Conservation (phyloP, 2,113 vertebrate species). For the Lepidothrix coronata region DNA sequence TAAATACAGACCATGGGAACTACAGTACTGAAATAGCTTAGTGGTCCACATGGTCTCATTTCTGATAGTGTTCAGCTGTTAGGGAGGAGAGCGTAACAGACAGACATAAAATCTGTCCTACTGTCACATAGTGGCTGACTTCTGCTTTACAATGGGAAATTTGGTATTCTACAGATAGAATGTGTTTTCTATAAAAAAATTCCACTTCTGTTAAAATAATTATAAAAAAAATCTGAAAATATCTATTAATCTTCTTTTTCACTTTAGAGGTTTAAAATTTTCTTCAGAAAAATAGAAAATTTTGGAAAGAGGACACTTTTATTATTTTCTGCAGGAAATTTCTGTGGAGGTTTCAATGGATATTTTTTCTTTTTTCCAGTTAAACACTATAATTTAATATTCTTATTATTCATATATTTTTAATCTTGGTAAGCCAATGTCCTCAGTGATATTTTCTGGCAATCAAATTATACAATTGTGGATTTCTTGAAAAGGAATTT, state of each 20-base stretch:
- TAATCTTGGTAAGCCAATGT: conserved; percentile 27
- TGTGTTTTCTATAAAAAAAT: background rate
- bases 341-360: background rate
- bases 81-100: background rate
- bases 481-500: conserved; percentile 44
- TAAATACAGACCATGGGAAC: background rate
- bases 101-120: background rate
- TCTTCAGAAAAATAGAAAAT: background rate
- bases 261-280: background rate
- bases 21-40: background rate
- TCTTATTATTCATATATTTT: conserved; percentile 36
- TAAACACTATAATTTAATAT: conserved; percentile 49
- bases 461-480: conserved; percentile 46
- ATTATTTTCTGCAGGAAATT: background rate
- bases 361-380: conserved; percentile 7
- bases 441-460: conserved; percentile 37
- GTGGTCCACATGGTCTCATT: background rate
- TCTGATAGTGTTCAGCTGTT: conserved; percentile 27
- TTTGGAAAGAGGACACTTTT: background rate
- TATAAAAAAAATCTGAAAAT: background rate
- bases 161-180: background rate
- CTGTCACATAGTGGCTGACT: background rate
- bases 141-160: background rate
- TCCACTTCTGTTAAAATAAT: background rate
- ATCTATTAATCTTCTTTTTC: background rate